Base-by-base conservation (phyloP, 2,888 invertebrate genomes). In the Aspidiotus rigidus region DNA sequence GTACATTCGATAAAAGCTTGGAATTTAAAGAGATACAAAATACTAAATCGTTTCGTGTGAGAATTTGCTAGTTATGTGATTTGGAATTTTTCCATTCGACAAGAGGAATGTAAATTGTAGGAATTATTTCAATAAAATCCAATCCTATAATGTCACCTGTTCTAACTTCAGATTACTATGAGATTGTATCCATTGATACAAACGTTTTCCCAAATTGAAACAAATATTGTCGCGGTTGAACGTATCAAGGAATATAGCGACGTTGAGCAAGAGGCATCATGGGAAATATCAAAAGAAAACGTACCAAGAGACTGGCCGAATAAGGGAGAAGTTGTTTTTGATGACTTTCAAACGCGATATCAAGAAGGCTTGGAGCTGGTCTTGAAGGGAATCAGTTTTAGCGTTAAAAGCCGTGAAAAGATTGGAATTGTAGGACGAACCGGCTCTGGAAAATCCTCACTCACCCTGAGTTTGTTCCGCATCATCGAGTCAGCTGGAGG, bases 151-250 rank as follows among this genome's bases (percentile, higher is more conserved):
- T 28, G 1, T 28, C 5, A 28, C 28, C 28, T 5, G 28, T 28
- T 28, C 28, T 5, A 28, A 28, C 5, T 28, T 28, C 28, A 93
- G 90, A 89, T 93, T 71, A 97, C 97, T 0, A 93, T 93, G 83
- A 94, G 93, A 0, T 81, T 98, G 56, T 98, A 96, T 80, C 96
- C 95, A 93, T 81, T 98, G 74, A 95, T 98, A 39, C 83, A 96
- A 73, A 94, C 95, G 92, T 90, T 93, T 0, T 92, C 93, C 1
- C 96, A 97, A 77, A 89, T 98, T 57, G 98, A 98, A 81, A 94
- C 96, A 0, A 97, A 97, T 78, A 94, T 97, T 75, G 96, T 97
- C 0, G 92, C 96, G 2, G 95, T 97, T 1, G 97, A 98, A 79
- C 86, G 98, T 77, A 93, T 97, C 76, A 93, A 95, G 77, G 97